Base-by-base conservation (phyloP, 2,113 vertebrate species). In the Perccottus glenii region DNA sequence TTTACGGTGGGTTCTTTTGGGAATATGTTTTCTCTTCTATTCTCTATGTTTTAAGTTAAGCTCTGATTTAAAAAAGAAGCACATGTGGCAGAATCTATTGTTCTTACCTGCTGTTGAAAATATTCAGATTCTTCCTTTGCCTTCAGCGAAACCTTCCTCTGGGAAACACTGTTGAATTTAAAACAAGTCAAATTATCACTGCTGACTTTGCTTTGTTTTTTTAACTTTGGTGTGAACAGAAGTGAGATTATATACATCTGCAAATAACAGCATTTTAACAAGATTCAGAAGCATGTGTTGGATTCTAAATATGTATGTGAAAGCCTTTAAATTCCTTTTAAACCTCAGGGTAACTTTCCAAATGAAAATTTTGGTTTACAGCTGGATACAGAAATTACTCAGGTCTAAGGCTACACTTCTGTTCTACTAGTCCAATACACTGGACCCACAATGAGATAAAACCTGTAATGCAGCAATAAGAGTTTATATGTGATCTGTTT, bases 111-210 rank as follows among this genome's bases (percentile, higher is more conserved):
- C 52, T 55, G 52, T 55, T 55, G 4, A 27, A 12, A 32, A 51
- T 51, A 16, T 11, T 4, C 49, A 9, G 8, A 10, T 32, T 27
- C 3, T 27, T 55, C 52, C 35, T 55, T 55, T 12, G 52, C 50
- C 50, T 53, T 11, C 11, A 35, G 51, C 52, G 8, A 27, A 27
- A 14, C 52, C 36, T 14, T 55, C 52, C 35, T 55, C 52, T 38
- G 52, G 52, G 52, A 55, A 6, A 15, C 33, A 36, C 6, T 15
- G 5, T 57, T 16, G 40, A 27, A 52, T 72, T 74, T 61, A 48
- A 43, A 47, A 36, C 4, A 19, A 11, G 36, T 27, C 36, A 15
- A 69, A 53, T 15, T 58, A 0, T 38, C 52, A 55, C 33, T 36
- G 11, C 51, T 14, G 51, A 53, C 51, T 12, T 14, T 6, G 5